Base-by-base conservation (phyloP, 2,797 vertebrate genomes). In the Clarias pachynema region DNA sequence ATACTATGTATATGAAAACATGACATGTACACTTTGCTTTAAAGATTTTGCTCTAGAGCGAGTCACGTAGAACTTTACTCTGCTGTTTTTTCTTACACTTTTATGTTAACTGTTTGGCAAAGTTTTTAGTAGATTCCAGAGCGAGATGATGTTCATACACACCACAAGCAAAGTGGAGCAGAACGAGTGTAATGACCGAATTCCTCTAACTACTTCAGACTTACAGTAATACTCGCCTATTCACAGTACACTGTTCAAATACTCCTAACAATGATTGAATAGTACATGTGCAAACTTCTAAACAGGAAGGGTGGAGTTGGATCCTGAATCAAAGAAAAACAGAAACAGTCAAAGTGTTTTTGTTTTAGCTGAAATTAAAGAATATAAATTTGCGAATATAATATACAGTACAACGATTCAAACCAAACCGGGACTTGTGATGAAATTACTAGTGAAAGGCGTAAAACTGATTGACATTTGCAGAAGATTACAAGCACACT, bases 181-280 rank as follows among this genome's bases (percentile, higher is more conserved):
- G 70, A 22, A 1, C 15, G 24, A 49, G 24, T 70, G 34, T 31
- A 22, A 83, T 83, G 81, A 82, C 10, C 34, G 20, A 44, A 69
- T 82, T 82, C 85, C 63, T 60, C 37, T 72, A 5, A 62, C 12
- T 63, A 56, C 24, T 74, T 14, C 20, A 74, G 66, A 72, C 37
- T 74, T 40, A 37, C 34, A 37, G 34, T 37, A 65, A 37, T 24
- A 65, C 34, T 24, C 12, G 3, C 69, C 29, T 70, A 22, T 79
- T 40, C 15, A 62, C 66, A 40, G 68, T 66, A 31, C 14, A 18
- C 18, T 6, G 70, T 65, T 24, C 62, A 49, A 83, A 53, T 56
- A 63, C 7, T 62, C 37, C 70, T 24, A 31, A 49, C 53, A 59
- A 24, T 22, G 53, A 59, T 31, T 77, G 22, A 62, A 34, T 31